Evolutionary conservation across 2,797 vertebrate genomes (phyloP), one percentile per base, ranked within the genome.

Genomic region (Xenentodon cancila): DNA sequence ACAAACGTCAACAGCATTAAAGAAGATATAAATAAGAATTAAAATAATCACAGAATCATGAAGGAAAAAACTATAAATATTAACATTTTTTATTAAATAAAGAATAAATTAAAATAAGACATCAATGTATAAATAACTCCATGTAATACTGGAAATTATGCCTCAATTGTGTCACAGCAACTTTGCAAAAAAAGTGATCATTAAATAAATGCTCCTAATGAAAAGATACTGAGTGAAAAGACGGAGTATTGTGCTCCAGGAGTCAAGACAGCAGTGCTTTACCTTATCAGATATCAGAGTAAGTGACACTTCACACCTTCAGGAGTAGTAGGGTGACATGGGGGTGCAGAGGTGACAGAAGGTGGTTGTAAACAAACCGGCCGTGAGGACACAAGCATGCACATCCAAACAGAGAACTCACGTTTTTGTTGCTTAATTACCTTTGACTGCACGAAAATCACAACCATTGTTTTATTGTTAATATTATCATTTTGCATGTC

Each of bases 71-170:
- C 67, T 56, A 81, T 88, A 81, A 74, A 71, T 74, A 89, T 77
- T 64, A 11, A 37, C 11, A 1, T 37, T 37, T 79, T 91, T 92
- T 90, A 93, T 93, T 92, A 87, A 90, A 90, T 85, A 84, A 89
- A 86, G 68, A 88, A 89, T 85, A 90, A 88, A 82, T 91, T 87
- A 87, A 81, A 91, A 92, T 84, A 91, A 82, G 61, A 91, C 85
- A 86, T 71, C 63, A 85, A 88, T 81, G 64, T 75, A 83, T 75
- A 88, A 84, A 88, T 76, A 86, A 71, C 59, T 82, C 53, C 86
- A 77, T 55, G 60, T 54, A 84, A 80, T 68, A 84, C 73, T 73
- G 56, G 60, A 71, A 77, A 75, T 75, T 42, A 79, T 84, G 67
- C 71, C 73, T 81, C 62, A 85, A 27, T 75, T 80, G 61, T 78